phyloP scores from a whole-genome alignment of 2,797 vertebrate genomes.

The Philypnodon macrostomus region DNA sequence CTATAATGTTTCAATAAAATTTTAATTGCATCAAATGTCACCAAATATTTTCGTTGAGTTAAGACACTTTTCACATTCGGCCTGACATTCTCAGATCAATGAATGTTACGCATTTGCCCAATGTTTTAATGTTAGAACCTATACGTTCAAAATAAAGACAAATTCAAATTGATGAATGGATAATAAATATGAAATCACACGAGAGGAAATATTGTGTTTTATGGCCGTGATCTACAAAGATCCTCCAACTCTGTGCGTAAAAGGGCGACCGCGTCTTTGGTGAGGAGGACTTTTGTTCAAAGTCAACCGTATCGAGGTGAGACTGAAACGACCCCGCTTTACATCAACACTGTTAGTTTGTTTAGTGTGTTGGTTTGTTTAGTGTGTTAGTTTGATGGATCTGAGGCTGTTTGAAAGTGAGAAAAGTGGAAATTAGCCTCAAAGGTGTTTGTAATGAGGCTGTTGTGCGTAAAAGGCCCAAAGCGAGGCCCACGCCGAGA shows the following conservation, averaged over 20 bases:
- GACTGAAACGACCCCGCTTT: background rate
- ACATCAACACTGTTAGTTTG: conserved; percentile 5
- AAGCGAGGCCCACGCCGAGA: background rate
- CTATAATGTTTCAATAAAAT: background rate
- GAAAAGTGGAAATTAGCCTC: conserved; percentile 10
- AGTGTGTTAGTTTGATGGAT: background rate
- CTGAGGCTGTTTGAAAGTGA: background rate
- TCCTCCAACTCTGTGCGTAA: background rate
- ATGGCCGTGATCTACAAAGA: background rate
- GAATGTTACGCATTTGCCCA: no score
- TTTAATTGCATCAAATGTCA: background rate
- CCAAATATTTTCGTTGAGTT: no score
- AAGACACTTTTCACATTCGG: no score
- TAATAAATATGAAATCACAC: background rate
- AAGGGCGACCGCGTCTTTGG: background rate
- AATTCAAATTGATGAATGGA: background rate
- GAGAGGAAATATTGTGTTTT: background rate
- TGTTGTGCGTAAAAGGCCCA: conserved; percentile 1
- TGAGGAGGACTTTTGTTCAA: conserved; percentile 6
- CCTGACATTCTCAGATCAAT: no score
- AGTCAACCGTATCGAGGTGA: conserved; percentile 4
- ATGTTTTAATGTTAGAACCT: background rate
- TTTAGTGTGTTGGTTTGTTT: no score
- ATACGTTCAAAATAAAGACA: background rate
- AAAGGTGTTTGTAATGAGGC: background rate